These are phyloP conservation scores for Loris lydekkerianus DNA, from an alignment of 2,797 vertebrate species.

Conservation along the genomic window DNA sequence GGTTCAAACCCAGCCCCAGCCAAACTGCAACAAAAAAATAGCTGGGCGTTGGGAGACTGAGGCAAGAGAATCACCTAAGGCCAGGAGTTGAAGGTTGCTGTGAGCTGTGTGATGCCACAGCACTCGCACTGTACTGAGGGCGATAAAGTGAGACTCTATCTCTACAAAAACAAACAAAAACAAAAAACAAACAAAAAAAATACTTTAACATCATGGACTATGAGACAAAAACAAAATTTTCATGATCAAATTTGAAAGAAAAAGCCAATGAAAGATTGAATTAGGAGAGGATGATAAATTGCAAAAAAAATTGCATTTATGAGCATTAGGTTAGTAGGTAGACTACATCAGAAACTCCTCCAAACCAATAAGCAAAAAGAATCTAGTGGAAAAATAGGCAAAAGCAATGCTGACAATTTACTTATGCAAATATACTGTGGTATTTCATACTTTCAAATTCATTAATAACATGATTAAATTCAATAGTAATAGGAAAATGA, in stretches of 20 bases:
- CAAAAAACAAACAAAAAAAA: not conserved
- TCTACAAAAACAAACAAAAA: no score
- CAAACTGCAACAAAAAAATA: no score
- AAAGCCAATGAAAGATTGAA: not conserved
- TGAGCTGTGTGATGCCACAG: no score
- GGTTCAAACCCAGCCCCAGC: no score
- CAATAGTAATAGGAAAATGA: not conserved
- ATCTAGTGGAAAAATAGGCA: not conserved
- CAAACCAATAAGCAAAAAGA: not conserved
- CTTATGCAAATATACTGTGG: no score
- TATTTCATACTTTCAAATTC: no score
- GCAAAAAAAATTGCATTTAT: not conserved
- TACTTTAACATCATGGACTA: not conserved
- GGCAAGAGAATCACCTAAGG: no score
- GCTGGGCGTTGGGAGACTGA: no score
- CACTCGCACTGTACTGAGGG: no score
- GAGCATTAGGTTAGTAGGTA: not conserved
- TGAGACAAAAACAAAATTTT: not conserved
- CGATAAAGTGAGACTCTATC: no score
- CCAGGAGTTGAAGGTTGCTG: no score
- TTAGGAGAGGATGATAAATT: not conserved
- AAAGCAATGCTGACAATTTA: not conserved
- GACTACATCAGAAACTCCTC: not conserved
- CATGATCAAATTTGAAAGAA: not conserved
- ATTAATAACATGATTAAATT: not conserved